phyloP scores from a whole-genome alignment of 2,797 vertebrate genomes.

The Cryptoblepharus egeriae region DNA sequence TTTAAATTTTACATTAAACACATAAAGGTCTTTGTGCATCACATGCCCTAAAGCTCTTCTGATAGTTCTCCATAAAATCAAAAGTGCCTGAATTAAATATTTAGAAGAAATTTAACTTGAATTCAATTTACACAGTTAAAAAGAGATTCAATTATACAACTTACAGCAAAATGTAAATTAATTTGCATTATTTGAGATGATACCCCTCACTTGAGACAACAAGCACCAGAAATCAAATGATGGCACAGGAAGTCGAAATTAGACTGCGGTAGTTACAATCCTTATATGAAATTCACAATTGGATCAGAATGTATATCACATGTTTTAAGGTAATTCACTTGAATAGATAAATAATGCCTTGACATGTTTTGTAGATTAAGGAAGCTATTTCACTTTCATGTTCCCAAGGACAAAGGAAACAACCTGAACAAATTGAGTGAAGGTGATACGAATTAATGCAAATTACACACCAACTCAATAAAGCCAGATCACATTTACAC shows the following conservation, averaged over 20 bases:
- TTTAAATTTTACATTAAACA: no score
- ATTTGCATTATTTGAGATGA: background rate
- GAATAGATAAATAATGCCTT: background rate
- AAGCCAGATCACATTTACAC: constrained; percentile 17
- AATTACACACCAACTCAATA: constrained; percentile 19
- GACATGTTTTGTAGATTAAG: background rate
- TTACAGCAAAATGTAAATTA: background rate
- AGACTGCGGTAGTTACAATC: background rate
- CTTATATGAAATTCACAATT: background rate
- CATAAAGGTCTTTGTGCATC: background rate
- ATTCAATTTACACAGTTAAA: background rate
- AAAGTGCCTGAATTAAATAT: background rate
- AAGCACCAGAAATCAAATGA: background rate
- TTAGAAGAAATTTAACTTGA: no score
- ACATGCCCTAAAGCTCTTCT: background rate
- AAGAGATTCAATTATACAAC: background rate
- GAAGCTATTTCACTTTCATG: constrained; percentile 22
- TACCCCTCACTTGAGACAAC: background rate
- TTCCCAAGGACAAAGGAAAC: constrained; percentile 16
- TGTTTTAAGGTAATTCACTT: background rate
- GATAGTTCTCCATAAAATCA: background rate
- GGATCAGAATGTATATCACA: background rate
- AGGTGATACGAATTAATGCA: constrained; percentile 4
- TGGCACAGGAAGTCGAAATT: background rate
- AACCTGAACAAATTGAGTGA: constrained; percentile 27